These are phyloP conservation scores for Brachionus sp. DNA, from an alignment of 1,140 invertebrate genomes.

Conservation along the genomic window DNA sequence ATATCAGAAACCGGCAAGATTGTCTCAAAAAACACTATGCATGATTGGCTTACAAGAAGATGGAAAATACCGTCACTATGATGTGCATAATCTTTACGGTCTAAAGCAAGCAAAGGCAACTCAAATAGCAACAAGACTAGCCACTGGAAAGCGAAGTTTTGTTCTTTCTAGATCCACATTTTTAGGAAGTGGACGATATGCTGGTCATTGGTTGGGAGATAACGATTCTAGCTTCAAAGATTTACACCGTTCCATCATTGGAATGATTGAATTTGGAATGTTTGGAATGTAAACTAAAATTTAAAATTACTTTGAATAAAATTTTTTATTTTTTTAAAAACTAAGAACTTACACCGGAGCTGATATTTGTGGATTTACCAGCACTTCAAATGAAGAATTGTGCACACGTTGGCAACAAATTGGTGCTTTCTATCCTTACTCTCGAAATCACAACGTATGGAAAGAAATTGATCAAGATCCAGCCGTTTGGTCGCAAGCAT, in stretches of 20 bases:
- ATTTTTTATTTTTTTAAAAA: constrained; percentile 50
- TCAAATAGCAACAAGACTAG: constrained; percentile 55
- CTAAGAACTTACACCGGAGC: constrained; percentile 68
- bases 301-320: background rate
- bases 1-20: constrained; percentile 54
- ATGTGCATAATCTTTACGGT: constrained; percentile 75
- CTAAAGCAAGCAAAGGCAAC: constrained; percentile 56
- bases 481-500: constrained; percentile 37
- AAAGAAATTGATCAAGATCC: constrained; percentile 52
- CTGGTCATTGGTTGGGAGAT: constrained; percentile 82
- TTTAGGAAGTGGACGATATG: constrained; percentile 72
- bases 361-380: constrained; percentile 83
- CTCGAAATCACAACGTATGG: constrained; percentile 55
- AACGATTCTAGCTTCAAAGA: constrained; percentile 54
- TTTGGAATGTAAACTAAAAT: constrained; percentile 65
- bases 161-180: constrained; percentile 79
- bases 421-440: constrained; percentile 63
- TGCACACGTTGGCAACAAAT: constrained; percentile 62
- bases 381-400: constrained; percentile 68
- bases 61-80: constrained; percentile 52
- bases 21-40: constrained; percentile 67
- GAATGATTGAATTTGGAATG: constrained; percentile 53
- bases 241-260: constrained; percentile 54
- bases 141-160: constrained; percentile 65
- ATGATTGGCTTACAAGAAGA: constrained; percentile 71